A percentile compares a stretch with the other conserved stretches of the same genome.
Conservation (phyloP, 2,888 invertebrate genomes). For the Drosophila mayaguana region DNA sequence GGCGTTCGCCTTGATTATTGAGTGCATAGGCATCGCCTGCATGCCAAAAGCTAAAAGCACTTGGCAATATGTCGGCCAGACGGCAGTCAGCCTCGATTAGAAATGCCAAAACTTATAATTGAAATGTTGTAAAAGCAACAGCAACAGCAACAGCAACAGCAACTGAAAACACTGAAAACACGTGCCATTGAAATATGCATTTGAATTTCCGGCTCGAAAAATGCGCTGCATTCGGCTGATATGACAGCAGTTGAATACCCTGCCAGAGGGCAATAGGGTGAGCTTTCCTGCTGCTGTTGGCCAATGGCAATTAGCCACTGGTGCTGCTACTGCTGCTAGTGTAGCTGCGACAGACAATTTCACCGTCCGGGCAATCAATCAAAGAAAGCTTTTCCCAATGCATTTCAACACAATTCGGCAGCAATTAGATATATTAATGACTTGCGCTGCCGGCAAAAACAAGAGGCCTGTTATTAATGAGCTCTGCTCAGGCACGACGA, state of each 20-base stretch:
- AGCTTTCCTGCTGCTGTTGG: constrained; percentile 1
- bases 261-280: constrained; percentile 10
- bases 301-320: neutral
- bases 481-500: neutral
- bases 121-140: constrained; percentile 18
- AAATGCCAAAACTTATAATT: constrained; percentile 32
- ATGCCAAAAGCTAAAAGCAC: neutral
- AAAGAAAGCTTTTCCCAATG: constrained; percentile 16
- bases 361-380: constrained; percentile 14
- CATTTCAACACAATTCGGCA: constrained; percentile 17
- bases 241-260: constrained; percentile 19
- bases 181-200: constrained; percentile 29
- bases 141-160: neutral
- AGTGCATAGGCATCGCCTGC: neutral
- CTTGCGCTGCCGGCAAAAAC: constrained; percentile 9
- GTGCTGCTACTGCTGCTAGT: neutral
- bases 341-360: constrained; percentile 3
- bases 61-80: neutral
- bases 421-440: constrained; percentile 29
- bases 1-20: neutral
- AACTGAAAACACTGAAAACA: neutral
- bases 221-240: constrained; percentile 4
- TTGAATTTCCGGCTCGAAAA: constrained; percentile 28
- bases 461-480: constrained; percentile 21
- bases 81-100: constrained; percentile 18